These are phyloP conservation scores for Silurus lanzhouensis DNA, from an alignment of 2,797 vertebrate species.

Conservation along the genomic window DNA sequence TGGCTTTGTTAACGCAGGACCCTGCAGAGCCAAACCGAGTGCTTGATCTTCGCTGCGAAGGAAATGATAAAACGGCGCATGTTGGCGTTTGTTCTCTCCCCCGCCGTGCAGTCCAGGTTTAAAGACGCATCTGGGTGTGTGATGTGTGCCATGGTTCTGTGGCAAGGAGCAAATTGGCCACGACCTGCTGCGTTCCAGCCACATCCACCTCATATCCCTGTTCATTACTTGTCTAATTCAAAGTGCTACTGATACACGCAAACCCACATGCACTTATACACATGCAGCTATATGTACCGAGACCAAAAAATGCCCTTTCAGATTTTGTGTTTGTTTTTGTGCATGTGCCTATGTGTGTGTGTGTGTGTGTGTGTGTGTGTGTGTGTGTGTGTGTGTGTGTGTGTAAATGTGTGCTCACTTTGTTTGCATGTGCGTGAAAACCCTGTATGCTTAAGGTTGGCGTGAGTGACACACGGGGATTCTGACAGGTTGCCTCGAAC, in stretches of 20 bases:
- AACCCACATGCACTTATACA: slow-evolving; percentile 19
- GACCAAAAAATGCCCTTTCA: slow-evolving; percentile 5
- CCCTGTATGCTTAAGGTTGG: slow-evolving; percentile 53
- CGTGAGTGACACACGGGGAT: slow-evolving; percentile 64
- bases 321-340: slow-evolving; percentile 1
- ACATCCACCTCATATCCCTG: slow-evolving; percentile 45
- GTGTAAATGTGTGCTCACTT: slow-evolving; percentile 7
- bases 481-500: slow-evolving; percentile 67
- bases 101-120: slow-evolving; percentile 41
- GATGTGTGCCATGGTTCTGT: slow-evolving; percentile 37
- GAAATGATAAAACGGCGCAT: slow-evolving; percentile 42
- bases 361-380: slow-evolving; percentile 3
- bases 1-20: slow-evolving; percentile 30
- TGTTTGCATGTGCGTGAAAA: slow-evolving; percentile 12
- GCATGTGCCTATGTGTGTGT: slow-evolving; percentile 9
- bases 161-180: slow-evolving; percentile 46
- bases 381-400: slow-evolving; percentile 10
- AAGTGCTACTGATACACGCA: slow-evolving; percentile 36
- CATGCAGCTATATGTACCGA: slow-evolving; percentile 31
- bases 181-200: slow-evolving; percentile 44
- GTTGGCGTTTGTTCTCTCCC: slow-evolving; percentile 40
- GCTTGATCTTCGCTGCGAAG: slow-evolving; percentile 50
- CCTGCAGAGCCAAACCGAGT: slow-evolving; percentile 34
- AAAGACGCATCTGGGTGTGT: slow-evolving; percentile 37
- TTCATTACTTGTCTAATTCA: slow-evolving; percentile 55